Evolutionary conservation across 2,888 invertebrate species (phyloP).

Genomic region (Apocheima hispidaria): DNA sequence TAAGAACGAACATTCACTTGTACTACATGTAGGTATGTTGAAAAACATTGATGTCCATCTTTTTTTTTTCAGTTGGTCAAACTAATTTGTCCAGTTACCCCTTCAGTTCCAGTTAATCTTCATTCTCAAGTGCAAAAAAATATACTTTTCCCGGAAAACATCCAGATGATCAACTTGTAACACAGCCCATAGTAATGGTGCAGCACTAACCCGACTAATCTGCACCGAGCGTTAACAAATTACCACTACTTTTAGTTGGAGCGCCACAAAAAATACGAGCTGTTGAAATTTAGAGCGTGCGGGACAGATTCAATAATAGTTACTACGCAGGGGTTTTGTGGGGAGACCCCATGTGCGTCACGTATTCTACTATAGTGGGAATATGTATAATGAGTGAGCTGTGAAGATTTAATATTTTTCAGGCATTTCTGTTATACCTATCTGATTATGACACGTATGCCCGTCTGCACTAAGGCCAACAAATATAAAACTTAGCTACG

Average conservation of each 20-base stretch:
- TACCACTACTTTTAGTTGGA: conserved; percentile 40
- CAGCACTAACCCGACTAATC: conserved; percentile 1
- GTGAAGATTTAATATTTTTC: background rate
- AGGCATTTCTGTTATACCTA: background rate
- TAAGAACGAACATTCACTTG: no score
- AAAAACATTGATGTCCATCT: no score
- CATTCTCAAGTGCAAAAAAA: background rate
- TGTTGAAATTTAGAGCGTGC: conserved; percentile 32
- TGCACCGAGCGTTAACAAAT: conserved; percentile 36
- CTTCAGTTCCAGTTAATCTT: background rate
- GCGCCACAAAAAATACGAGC: conserved; percentile 41
- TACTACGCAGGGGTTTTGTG: conserved; percentile 16
- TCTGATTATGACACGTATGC: no score
- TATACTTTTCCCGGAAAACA: background rate
- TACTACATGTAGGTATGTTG: no score
- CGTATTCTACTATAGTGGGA: background rate
- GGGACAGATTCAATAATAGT: conserved; percentile 7
- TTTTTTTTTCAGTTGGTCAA: no score
- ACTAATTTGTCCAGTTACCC: no score
- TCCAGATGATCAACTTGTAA: background rate
- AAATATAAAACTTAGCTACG: no score
- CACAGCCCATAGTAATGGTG: conserved; percentile 23
- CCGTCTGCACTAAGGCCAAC: no score
- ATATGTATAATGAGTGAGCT: background rate
- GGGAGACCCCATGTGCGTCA: conserved; percentile 30